A percentile compares a stretch with the other conserved stretches of the same genome.
phyloP scores from a whole-genome alignment of 2,797 vertebrate genomes.

The Anabas testudineus region DNA sequence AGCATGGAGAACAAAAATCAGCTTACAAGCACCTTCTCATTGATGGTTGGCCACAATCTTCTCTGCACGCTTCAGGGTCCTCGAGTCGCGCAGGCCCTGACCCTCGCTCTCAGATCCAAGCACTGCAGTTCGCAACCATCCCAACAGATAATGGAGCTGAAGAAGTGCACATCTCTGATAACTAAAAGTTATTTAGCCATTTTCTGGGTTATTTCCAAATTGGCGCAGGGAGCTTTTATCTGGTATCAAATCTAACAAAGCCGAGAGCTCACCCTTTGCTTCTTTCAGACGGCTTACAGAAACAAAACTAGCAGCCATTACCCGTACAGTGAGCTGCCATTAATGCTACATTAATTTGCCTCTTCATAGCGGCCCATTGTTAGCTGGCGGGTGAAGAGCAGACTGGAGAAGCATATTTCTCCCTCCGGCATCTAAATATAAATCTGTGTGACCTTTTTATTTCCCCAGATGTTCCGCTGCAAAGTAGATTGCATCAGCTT shows the following conservation, averaged over 20 bases:
- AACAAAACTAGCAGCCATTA: slow-evolving; percentile 45
- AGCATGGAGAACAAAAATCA: no score
- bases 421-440: slow-evolving; percentile 77
- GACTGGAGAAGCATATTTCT: slow-evolving; percentile 52
- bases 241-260: slow-evolving; percentile 10
- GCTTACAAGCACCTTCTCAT: no score
- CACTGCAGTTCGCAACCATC: no score
- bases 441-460: slow-evolving; percentile 78
- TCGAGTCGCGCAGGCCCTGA: no score
- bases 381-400: slow-evolving; percentile 49
- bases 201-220: not conserved
- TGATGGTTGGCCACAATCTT: no score
- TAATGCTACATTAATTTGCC: slow-evolving; percentile 66
- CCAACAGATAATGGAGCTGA: no score
- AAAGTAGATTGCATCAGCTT: slow-evolving; percentile 76
- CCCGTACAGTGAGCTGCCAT: slow-evolving; percentile 50
- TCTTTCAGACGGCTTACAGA: slow-evolving; percentile 35
- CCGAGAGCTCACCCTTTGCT: slow-evolving; percentile 11
- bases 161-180: not conserved
- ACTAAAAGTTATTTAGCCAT: not conserved
- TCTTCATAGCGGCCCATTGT: slow-evolving; percentile 47
- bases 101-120: no score
- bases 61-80: no score
- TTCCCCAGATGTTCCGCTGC: slow-evolving; percentile 76
- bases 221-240: not conserved